Conservation (phyloP, 1,140 invertebrate genomes). For the Drosophila tsacasi region DNA sequence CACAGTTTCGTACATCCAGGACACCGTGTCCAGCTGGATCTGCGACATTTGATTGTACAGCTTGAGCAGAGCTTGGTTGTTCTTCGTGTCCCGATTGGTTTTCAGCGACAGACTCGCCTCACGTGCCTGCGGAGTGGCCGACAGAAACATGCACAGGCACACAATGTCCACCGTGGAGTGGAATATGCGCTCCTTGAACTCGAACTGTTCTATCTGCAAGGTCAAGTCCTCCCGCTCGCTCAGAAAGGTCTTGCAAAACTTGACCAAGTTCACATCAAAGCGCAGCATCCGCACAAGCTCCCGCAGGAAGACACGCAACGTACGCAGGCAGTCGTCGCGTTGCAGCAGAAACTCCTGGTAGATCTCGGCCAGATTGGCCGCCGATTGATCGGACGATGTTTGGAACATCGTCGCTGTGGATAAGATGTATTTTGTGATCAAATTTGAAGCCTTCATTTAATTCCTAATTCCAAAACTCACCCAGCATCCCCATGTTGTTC, state of each 20-base stretch:
- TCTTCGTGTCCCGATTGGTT: constrained; percentile 74
- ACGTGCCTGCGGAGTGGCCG: constrained; percentile 91
- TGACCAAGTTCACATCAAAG: constrained; percentile 91
- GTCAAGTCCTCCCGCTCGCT: constrained; percentile 87
- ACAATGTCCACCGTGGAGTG: constrained; percentile 93
- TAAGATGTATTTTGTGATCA: background rate
- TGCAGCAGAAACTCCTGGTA: constrained; percentile 94
- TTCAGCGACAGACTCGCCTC: constrained; percentile 87
- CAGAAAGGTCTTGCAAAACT: constrained; percentile 90
- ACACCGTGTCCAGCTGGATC: constrained; percentile 93
- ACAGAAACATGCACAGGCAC: constrained; percentile 93
- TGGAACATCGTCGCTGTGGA: constrained; percentile 93
- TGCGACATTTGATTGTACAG: constrained; percentile 90
- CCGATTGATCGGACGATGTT: constrained; percentile 91
- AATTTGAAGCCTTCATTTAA: background rate
- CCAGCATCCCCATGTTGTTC: constrained; percentile 92
- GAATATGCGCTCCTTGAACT: constrained; percentile 93
- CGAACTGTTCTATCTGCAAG: constrained; percentile 86
- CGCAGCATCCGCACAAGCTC: constrained; percentile 94
- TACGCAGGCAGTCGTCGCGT: constrained; percentile 95
- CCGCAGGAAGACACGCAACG: constrained; percentile 91
- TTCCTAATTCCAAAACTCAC: constrained; percentile 46
- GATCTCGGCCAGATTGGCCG: constrained; percentile 92
- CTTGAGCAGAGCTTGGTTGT: constrained; percentile 86
- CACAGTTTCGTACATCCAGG: constrained; percentile 94